These are phyloP conservation scores for Cyprinodon diabolis DNA, from an alignment of 2,797 vertebrate genomes.

Conservation along the genomic window DNA sequence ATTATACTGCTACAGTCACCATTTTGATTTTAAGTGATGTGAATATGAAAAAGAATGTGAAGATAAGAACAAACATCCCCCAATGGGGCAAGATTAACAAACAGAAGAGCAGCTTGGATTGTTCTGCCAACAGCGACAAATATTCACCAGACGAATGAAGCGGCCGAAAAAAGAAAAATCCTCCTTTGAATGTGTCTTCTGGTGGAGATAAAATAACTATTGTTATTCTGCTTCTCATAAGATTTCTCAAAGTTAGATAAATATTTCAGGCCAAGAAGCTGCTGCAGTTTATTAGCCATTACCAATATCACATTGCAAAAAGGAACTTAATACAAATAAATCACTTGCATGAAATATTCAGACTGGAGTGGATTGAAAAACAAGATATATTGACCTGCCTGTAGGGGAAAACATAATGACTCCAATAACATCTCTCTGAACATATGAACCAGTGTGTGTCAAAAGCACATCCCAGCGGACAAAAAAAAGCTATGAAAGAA, in stretches of 20 bases:
- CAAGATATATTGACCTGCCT: background rate
- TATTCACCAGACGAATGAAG: conserved; percentile 21
- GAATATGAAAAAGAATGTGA: conserved; percentile 3
- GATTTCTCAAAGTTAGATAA: conserved; percentile 10
- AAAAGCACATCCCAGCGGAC: background rate
- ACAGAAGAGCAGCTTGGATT: conserved; percentile 24
- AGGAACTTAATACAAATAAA: conserved; percentile 5
- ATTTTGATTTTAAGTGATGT: conserved; percentile 10
- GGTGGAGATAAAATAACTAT: conserved; percentile 29
- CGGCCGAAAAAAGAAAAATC: conserved; percentile 21
- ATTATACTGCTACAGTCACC: background rate
- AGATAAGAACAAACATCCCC: conserved; percentile 14
- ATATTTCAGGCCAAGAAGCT: conserved; percentile 22
- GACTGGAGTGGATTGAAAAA: background rate
- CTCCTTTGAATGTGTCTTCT: conserved; percentile 33
- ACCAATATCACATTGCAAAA: conserved; percentile 3
- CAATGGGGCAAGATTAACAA: conserved; percentile 22
- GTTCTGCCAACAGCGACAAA: conserved; percentile 37
- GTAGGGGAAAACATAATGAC: background rate
- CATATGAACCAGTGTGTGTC: conserved; percentile 5
- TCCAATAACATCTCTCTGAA: conserved; percentile 5
- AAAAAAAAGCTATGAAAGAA: background rate
- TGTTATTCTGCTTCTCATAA: conserved; percentile 33
- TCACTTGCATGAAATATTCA: background rate
- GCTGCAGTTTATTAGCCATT: conserved; percentile 2